Conservation (phyloP, 2,113 vertebrate species). For the Microcebus lehilahytsara region DNA sequence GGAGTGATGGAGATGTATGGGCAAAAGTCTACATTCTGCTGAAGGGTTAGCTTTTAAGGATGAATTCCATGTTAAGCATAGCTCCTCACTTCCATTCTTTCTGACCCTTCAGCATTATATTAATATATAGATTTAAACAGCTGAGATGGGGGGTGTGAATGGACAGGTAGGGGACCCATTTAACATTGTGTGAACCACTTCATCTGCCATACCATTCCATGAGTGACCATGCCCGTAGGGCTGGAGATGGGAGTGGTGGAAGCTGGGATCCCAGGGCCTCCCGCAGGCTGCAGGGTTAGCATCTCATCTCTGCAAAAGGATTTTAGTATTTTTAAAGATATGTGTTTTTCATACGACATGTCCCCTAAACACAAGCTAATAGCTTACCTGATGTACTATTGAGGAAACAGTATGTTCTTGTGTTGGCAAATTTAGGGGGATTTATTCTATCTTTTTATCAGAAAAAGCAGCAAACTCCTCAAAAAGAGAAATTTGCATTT, state of each 20-base stretch:
- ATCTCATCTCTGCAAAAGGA: neutral
- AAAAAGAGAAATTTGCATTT: neutral
- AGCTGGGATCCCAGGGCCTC: neutral
- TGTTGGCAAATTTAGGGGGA: neutral
- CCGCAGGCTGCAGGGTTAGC: neutral
- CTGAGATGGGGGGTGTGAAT: neutral
- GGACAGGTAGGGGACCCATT: neutral
- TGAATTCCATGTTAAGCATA: neutral
- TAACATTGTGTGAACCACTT: neutral
- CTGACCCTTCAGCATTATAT: neutral
- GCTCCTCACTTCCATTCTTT: neutral
- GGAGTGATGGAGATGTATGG: neutral
- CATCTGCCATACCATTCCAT: neutral
- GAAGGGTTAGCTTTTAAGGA: neutral
- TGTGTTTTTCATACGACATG: neutral
- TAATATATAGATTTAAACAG: neutral
- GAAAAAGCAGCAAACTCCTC: neutral
- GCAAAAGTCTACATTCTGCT: neutral
- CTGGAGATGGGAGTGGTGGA: neutral
- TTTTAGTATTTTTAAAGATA: neutral
- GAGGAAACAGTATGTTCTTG: neutral
- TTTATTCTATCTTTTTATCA: neutral
- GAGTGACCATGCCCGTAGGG: neutral
- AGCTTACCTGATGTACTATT: neutral
- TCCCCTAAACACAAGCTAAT: neutral